Evolutionary conservation across 2,888 invertebrate species (phyloP), one percentile per base, ranked within the genome.

Genomic region (Allacma fusca): DNA sequence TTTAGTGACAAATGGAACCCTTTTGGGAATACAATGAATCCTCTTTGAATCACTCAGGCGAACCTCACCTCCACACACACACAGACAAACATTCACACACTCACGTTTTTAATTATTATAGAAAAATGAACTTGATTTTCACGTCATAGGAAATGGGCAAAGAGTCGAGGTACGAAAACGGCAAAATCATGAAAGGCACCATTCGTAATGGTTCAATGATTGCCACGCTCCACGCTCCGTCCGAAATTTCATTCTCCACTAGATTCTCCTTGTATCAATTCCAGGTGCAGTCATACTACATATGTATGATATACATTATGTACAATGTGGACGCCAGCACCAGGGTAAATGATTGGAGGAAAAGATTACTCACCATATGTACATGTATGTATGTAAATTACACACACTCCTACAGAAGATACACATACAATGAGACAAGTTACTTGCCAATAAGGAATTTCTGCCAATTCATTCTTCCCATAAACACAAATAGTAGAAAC

Each of bases 161-260:
- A 12, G 28, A 28, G 65, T 12, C 26, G 1, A 26, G 21, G 40
- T 13, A 29, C 19, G 50, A 21, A 40, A 40, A 68, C 29, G 40
- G 34, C 29, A 70, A 70, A n/a, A 70, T 34, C 50, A 50, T 70
- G 50, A n/a, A 69, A 40, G 26, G 29, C 28, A 16, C 23, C 21
- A 62, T 62, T 62, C 62, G 73, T 21, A 23, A 62, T 57, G 73
- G 62, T 62, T 73, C 21, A 73, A 62, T 73, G 43, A 19, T 64
- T 73, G 59, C 62, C 62, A 62, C 73, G 70, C 70, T 70, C 70
- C 70, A 62, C 73, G 70, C 70, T 70, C 70, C 70, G 21, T 62
- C 24, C 21, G 29, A 28, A 70, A 50, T 70, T 50, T 50, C 26
- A 70, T 44, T 70, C 70, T 70, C 19, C 16, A 70, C 50, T 70